Percentiles rank a stretch among this genome's conserved stretches.
Evolutionary conservation across 2,888 invertebrate species (phyloP).

Genomic region (Sepiola atlantica): DNA sequence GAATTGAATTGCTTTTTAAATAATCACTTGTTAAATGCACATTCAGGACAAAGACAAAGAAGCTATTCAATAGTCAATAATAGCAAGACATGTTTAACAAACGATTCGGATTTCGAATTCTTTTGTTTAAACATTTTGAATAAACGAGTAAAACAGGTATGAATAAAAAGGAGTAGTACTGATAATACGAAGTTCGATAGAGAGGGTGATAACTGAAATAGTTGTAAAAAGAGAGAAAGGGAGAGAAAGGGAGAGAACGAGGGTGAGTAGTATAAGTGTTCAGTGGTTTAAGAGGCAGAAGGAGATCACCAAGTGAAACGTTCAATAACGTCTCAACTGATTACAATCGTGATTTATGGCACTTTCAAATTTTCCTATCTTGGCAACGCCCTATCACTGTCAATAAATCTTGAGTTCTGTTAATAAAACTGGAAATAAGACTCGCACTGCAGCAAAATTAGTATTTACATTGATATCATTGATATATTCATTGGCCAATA

Average conservation of each 20-base stretch:
- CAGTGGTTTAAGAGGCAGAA: background rate
- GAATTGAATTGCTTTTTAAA: background rate
- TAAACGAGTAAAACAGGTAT: background rate
- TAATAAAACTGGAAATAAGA: slow-evolving; percentile 22
- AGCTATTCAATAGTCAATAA: background rate
- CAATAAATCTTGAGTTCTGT: background rate
- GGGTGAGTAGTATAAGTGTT: background rate
- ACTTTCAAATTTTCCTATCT: background rate
- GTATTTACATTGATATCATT: background rate
- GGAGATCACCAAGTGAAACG: background rate
- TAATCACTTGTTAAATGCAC: background rate
- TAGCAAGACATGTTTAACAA: background rate
- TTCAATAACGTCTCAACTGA: slow-evolving; percentile 19
- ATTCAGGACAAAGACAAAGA: background rate
- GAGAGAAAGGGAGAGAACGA: background rate
- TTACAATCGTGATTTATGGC: background rate
- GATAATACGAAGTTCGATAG: background rate
- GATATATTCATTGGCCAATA: slow-evolving; percentile 21
- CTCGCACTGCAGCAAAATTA: background rate
- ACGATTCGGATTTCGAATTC: slow-evolving; percentile 32
- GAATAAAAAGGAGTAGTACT: background rate
- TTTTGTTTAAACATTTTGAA: background rate
- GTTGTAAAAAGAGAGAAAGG: background rate
- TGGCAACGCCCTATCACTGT: background rate
- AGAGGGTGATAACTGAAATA: no score